Evolutionary conservation across 2,888 invertebrate species (phyloP).

Genomic region (Chirona hameri): DNA sequence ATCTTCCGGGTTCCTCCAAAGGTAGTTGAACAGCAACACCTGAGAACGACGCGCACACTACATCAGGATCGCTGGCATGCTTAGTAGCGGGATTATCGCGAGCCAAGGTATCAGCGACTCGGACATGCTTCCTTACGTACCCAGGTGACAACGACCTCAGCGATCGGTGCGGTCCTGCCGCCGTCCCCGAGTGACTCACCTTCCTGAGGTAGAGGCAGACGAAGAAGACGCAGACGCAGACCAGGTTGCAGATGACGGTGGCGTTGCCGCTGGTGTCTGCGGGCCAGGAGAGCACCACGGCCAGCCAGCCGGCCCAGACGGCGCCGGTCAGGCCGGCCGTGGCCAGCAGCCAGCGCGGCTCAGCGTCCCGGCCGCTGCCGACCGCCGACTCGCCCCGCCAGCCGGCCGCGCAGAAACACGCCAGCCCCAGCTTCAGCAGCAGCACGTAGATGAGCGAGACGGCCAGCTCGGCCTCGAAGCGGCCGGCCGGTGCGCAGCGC

Average conservation of each 20-base stretch:
- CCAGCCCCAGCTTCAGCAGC: conserved; percentile 47
- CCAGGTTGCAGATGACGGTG: conserved; percentile 47
- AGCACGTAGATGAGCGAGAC: conserved; percentile 49
- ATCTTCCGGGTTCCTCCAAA: not conserved
- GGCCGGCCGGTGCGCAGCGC: conserved; percentile 46
- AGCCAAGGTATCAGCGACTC: too few species aligned
- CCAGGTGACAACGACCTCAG: too few species aligned
- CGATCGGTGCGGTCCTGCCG: too few species aligned
- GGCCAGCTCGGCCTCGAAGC: conserved; percentile 48
- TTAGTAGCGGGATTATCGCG: not conserved
- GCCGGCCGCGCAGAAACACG: conserved; percentile 46
- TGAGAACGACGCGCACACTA: not conserved
- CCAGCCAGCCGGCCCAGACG: conserved; percentile 48
- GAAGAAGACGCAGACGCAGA: conserved; percentile 48
- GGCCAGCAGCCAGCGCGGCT: conserved; percentile 49
- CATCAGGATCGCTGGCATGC: not conserved
- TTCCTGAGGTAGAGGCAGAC: conserved; percentile 48
- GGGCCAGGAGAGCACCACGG: conserved; percentile 45
- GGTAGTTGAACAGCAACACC: conserved; percentile 9
- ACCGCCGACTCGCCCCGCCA: conserved; percentile 42
- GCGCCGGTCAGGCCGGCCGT: conserved; percentile 45
- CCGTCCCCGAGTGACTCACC: conserved; percentile 38
- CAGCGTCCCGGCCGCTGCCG: conserved; percentile 45
- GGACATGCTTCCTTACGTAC: too few species aligned
- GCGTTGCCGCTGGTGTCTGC: conserved; percentile 46